Base-by-base conservation (phyloP, 2,888 invertebrate species). In the Corythucha ciliata region DNA sequence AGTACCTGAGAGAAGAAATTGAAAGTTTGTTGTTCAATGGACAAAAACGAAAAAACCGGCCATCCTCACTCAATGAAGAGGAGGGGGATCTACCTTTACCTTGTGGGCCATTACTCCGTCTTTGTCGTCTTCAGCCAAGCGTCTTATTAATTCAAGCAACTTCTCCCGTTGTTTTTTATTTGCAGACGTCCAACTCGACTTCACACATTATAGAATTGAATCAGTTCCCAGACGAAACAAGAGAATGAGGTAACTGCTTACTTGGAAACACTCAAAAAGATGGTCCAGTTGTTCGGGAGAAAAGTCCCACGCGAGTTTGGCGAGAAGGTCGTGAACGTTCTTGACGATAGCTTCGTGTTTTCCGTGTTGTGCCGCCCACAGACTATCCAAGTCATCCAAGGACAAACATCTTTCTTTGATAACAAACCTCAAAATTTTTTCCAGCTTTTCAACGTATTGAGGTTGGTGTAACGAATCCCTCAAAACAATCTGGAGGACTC, bases 21-120 rank as follows among this genome's bases (percentile, higher is more conserved):
- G n/a, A 25, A 33, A 14, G 1, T 27, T 18, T 39, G 24, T 41
- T 3, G 41, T 14, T 3, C 16, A 16, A 10, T 16, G 10, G 36
- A 36, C 16, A 10, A 10, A 7, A 14, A 10, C 16, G 36, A 36
- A 36, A 36, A 36, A 8, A 7, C 10, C 16, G 14, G 16, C 8
- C 8, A 29, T n/a, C n/a, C n/a, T n/a, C n/a, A n/a, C n/a, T n/a
- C 8, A 29, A 29, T 29, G 8, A 20, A 46, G 8, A 25, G n/a
- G 5, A 39, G 21, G 32, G 3, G 8, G 29, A 10, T 41, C 33
- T 66, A 82, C 92, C 77, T 41, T 41, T 66, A 82, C 92, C 77
- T 96, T 96, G 68, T 92, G 89, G 39, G 96, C 94, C 96, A 96
- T 96, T 8, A 94, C 91, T 45, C 96, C 96, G 69, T 96, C 93